These are phyloP conservation scores for Drosophila guanche DNA, from an alignment of 1,140 invertebrate species.

Conservation along the genomic window DNA sequence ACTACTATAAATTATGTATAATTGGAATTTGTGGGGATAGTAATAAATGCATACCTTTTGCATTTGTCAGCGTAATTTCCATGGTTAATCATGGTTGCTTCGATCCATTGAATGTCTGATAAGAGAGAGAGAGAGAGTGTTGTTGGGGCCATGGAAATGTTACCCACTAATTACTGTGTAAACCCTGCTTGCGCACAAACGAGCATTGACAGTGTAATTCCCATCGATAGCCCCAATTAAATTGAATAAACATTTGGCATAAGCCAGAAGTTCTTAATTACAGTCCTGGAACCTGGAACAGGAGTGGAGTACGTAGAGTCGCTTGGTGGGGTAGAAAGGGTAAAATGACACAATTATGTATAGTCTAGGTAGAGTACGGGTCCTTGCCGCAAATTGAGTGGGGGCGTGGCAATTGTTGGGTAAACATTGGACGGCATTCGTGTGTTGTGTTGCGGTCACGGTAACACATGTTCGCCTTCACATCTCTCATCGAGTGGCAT, in stretches of 20 bases:
- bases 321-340: constrained; percentile 33
- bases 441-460: constrained; percentile 70
- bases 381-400: constrained; percentile 51
- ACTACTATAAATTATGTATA: too few species aligned
- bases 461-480: constrained; percentile 75
- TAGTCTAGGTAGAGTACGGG: not conserved
- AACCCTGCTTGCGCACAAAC: constrained; percentile 54
- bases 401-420: constrained; percentile 72
- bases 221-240: constrained; percentile 68
- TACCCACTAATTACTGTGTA: constrained; percentile 63
- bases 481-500: constrained; percentile 50
- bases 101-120: constrained; percentile 21
- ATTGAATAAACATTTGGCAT: constrained; percentile 74
- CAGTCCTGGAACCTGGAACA: constrained; percentile 27
- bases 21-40: too few species aligned
- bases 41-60: too few species aligned
- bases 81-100: not conserved
- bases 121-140: not conserved
- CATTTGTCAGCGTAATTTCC: constrained; percentile 1
- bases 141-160: constrained; percentile 20
- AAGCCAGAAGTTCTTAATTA: constrained; percentile 60
- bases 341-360: constrained; percentile 78
- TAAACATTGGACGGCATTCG: constrained; percentile 74
- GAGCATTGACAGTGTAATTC: constrained; percentile 55
- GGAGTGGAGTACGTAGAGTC: not conserved